These are phyloP conservation scores for Trissoscelio sp. DNA, from an alignment of 2,888 invertebrate genomes.

Conservation along the genomic window DNA sequence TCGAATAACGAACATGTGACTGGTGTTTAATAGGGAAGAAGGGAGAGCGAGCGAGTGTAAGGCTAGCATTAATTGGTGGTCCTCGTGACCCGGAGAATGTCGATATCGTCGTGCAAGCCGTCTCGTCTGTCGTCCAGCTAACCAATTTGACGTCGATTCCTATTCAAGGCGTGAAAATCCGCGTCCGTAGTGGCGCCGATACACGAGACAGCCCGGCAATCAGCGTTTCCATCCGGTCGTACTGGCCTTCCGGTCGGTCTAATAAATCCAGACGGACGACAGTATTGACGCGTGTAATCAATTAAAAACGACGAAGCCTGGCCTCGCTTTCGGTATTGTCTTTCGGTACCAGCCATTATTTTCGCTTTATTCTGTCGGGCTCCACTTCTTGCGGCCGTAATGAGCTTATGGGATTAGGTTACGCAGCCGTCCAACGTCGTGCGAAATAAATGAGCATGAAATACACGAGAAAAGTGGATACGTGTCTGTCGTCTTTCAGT, in stretches of 20 bases:
- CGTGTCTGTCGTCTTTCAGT: background rate
- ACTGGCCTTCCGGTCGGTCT: constrained; percentile 67
- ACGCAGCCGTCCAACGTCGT: constrained; percentile 61
- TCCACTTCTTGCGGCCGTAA: constrained; percentile 74
- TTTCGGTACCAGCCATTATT: constrained; percentile 53
- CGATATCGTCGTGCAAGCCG: constrained; percentile 62
- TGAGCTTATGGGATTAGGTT: constrained; percentile 81
- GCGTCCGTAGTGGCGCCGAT: constrained; percentile 20
- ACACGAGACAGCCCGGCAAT: constrained; percentile 57
- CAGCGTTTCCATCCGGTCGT: constrained; percentile 67
- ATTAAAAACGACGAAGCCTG: constrained; percentile 82
- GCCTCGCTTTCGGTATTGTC: constrained; percentile 60
- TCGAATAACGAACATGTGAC: constrained; percentile 61
- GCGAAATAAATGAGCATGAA: constrained; percentile 67
- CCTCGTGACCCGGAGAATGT: constrained; percentile 63
- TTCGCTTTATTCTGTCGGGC: constrained; percentile 50
- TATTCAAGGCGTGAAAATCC: constrained; percentile 58
- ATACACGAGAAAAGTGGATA: constrained; percentile 40
- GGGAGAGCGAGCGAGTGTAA: constrained; percentile 37
- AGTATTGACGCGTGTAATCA: constrained; percentile 80
- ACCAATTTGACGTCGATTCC: constrained; percentile 66
- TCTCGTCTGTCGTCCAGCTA: constrained; percentile 55
- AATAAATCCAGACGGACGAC: constrained; percentile 79
- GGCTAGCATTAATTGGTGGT: constrained; percentile 67
- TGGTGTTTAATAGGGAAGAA: constrained; percentile 49